Evolutionary conservation across 2,113 vertebrate species (phyloP).

Genomic region (Accipiter virgatus): DNA sequence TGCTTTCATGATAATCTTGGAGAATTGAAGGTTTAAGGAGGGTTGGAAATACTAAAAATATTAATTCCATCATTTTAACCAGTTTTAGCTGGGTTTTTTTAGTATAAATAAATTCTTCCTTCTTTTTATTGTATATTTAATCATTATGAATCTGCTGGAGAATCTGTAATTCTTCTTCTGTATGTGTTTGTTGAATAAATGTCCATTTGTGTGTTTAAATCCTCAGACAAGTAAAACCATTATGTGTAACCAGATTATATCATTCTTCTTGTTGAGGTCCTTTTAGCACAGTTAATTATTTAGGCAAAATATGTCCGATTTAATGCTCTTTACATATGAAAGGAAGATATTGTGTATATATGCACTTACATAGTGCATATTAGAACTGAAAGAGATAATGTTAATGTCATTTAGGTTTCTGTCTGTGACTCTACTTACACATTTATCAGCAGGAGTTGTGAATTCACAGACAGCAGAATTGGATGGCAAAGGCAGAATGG

Average conservation of each 20-base stretch:
- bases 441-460: not conserved
- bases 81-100: not conserved
- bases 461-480: not conserved
- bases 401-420: not conserved
- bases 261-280: not conserved
- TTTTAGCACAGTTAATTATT: not conserved
- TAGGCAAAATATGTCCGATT: not conserved
- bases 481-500: conserved; percentile 54
- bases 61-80: not conserved
- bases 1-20: not conserved
- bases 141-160: not conserved
- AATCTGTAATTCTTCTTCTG: not conserved
- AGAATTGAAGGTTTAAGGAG: not conserved
- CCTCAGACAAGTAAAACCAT: not conserved
- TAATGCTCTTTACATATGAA: not conserved
- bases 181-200: not conserved
- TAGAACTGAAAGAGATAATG: not conserved
- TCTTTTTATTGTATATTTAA: not conserved
- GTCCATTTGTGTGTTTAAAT: not conserved
- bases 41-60: not conserved
- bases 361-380: not conserved
- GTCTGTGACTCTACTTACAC: not conserved
- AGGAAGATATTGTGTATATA: not conserved
- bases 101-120: not conserved
- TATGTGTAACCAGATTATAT: not conserved